Conservation (phyloP, 2,113 vertebrate species). For the Neofelis nebulosa region DNA sequence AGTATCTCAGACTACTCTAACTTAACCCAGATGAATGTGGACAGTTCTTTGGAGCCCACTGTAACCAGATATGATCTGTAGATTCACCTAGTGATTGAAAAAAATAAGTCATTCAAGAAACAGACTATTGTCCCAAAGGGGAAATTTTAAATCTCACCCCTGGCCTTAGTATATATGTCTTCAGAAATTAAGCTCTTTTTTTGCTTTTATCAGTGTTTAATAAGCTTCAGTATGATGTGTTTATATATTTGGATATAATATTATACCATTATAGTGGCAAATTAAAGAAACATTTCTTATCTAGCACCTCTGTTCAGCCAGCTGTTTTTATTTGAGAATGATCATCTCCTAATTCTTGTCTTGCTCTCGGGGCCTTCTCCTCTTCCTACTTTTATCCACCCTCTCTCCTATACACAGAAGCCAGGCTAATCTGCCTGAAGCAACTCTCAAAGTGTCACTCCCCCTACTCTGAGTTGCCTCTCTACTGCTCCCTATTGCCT, state of each 20-base stretch:
- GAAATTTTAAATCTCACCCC: neutral
- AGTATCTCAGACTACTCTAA: neutral
- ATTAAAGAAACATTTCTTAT: constrained; percentile 37
- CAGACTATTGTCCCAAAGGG: neutral
- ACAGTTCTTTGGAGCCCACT: neutral
- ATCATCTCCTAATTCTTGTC: neutral
- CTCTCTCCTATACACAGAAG: neutral
- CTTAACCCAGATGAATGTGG: neutral
- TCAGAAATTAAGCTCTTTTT: neutral
- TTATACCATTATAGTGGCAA: neutral
- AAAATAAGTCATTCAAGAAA: constrained; percentile 30
- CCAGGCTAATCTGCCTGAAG: constrained; percentile 4
- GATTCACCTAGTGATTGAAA: neutral
- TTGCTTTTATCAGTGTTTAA: constrained; percentile 8
- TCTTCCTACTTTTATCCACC: neutral
- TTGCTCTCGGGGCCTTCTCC: neutral
- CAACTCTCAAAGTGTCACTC: neutral
- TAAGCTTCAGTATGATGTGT: neutral
- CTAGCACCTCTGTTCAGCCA: neutral
- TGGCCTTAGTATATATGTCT: constrained; percentile 32
- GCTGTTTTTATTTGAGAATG: neutral
- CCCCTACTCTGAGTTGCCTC: neutral
- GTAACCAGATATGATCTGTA: neutral
- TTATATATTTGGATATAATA: constrained; percentile 6
- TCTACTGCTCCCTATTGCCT: neutral